Conservation (phyloP, 2,797 vertebrate genomes). For the Lepus townsendii region DNA sequence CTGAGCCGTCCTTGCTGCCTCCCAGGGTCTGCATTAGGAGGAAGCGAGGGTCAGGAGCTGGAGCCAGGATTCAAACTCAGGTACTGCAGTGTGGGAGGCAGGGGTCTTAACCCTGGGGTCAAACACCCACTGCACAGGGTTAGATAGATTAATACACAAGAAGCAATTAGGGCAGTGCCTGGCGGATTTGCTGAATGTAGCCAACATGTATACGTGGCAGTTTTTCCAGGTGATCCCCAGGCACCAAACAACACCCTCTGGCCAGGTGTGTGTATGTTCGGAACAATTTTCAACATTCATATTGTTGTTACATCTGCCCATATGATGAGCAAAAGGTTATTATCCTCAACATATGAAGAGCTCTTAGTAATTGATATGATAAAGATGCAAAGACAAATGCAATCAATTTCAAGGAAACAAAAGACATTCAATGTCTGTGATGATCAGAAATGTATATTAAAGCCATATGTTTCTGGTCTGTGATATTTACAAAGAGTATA, state of each 20-base stretch:
- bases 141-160: background rate
- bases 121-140: background rate
- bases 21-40: too few species aligned
- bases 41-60: too few species aligned
- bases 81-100: too few species aligned
- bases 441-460: background rate
- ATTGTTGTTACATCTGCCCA: background rate
- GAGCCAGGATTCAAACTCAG: too few species aligned
- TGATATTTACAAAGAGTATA: background rate
- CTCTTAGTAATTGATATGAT: slow-evolving; percentile 18
- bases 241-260: slow-evolving; percentile 9
- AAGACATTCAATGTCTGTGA: background rate
- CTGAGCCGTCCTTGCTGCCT: too few species aligned
- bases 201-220: background rate
- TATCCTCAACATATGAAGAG: slow-evolving; percentile 14
- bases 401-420: slow-evolving; percentile 12
- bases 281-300: background rate
- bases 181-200: slow-evolving; percentile 9
- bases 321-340: background rate
- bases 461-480: background rate
- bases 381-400: background rate
- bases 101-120: too few species aligned
- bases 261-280: background rate
- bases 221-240: background rate
- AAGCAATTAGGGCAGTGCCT: slow-evolving; percentile 3